Conservation (phyloP, 2,888 invertebrate species). For the Lordiphosa fenestrarum region DNA sequence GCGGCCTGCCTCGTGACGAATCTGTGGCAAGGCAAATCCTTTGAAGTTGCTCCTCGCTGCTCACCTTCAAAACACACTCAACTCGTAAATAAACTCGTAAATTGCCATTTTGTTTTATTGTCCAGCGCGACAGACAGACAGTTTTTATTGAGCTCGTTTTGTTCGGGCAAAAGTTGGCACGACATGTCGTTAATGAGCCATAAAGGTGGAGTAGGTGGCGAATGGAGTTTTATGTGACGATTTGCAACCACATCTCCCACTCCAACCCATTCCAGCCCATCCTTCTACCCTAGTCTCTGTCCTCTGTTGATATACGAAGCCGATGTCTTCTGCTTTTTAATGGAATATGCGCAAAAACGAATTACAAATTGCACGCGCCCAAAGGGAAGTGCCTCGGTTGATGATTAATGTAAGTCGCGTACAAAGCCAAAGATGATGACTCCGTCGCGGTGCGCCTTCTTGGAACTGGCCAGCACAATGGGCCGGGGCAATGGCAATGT, state of each 20-base stretch:
- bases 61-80: slow-evolving; percentile 22
- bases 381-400: slow-evolving; percentile 36
- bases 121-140: slow-evolving; percentile 54
- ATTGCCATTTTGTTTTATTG: slow-evolving; percentile 73
- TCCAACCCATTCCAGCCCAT: too few species aligned
- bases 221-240: too few species aligned
- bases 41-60: slow-evolving; percentile 49
- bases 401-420: slow-evolving; percentile 75
- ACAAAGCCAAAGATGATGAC: slow-evolving; percentile 41
- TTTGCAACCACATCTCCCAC: too few species aligned
- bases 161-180: slow-evolving; percentile 45
- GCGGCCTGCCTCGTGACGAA: slow-evolving; percentile 56
- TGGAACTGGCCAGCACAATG: slow-evolving; percentile 39
- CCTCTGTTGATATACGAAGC: slow-evolving; percentile 31
- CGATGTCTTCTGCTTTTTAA: slow-evolving; percentile 31
- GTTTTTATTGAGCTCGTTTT: slow-evolving; percentile 74
- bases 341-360: slow-evolving; percentile 46
- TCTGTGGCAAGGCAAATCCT: slow-evolving; percentile 54
- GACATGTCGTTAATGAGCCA: slow-evolving; percentile 71
- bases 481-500: slow-evolving; percentile 20
- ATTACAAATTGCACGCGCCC: slow-evolving; percentile 63
- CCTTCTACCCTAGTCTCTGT: not conserved
- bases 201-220: slow-evolving; percentile 49
- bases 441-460: slow-evolving; percentile 56
- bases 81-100: slow-evolving; percentile 74